Conservation (phyloP, 2,797 vertebrate genomes). For the Acropternis orthonyx region DNA sequence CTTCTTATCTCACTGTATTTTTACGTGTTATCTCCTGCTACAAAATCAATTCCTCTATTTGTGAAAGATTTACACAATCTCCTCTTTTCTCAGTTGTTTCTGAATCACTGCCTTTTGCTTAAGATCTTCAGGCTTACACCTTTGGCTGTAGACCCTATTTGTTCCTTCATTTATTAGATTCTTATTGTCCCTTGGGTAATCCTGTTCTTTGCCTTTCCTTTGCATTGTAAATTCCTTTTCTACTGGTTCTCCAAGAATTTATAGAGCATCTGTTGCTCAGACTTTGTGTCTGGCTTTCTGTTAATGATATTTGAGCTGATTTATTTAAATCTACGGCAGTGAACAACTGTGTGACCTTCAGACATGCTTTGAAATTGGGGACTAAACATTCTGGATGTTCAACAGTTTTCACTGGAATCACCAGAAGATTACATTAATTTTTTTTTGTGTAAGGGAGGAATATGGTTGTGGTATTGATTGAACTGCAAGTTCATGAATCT, state of each 20-base stretch:
- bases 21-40: not conserved
- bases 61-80: not conserved
- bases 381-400: not conserved
- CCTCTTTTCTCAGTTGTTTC: not conserved
- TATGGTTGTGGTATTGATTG: not conserved
- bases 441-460: not conserved
- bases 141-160: not conserved
- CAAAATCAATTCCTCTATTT: not conserved
- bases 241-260: slow-evolving; percentile 7
- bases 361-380: not conserved
- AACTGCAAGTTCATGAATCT: not conserved
- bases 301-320: not conserved
- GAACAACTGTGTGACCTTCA: slow-evolving; percentile 4
- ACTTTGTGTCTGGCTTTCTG: not conserved
- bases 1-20: not conserved
- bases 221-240: slow-evolving; percentile 3
- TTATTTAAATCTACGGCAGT: not conserved
- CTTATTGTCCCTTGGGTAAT: not conserved
- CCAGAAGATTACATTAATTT: not conserved
- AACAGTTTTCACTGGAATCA: not conserved
- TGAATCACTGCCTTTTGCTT: not conserved
- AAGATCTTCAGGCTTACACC: not conserved
- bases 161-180: not conserved
- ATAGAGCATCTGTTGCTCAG: not conserved
- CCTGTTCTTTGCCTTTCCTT: not conserved